phyloP scores from a whole-genome alignment of 30 jellyfish, hydroid and myxozoan genomes.

The Turritopsis dohrnii region DNA sequence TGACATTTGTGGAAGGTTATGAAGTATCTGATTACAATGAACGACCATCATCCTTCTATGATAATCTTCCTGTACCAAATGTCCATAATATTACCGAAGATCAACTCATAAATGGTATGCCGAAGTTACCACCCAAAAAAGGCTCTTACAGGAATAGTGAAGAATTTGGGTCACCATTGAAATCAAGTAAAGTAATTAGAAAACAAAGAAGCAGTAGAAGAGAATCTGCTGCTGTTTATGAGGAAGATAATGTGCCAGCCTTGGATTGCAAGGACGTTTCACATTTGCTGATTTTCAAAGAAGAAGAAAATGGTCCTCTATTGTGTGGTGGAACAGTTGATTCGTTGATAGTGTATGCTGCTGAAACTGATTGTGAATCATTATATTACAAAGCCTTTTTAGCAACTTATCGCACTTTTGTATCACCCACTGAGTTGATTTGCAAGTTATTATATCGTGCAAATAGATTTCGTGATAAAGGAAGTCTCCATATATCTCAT shows the following conservation, averaged over 20 bases:
- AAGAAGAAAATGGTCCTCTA: slow-evolving; percentile 77
- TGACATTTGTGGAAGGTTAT: slow-evolving; percentile 73
- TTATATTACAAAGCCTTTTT: slow-evolving; percentile 83
- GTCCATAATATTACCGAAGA: slow-evolving; percentile 79
- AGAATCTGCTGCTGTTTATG: slow-evolving; percentile 75
- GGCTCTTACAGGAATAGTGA: slow-evolving; percentile 44
- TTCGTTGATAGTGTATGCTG: slow-evolving; percentile 77
- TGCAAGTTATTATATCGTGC: slow-evolving; percentile 88
- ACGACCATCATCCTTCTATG: slow-evolving; percentile 89
- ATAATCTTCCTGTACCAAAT: slow-evolving; percentile 87
- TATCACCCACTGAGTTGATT: slow-evolving; percentile 77
- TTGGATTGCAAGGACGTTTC: slow-evolving; percentile 82
- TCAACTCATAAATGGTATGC: slow-evolving; percentile 67
- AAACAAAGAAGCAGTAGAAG: slow-evolving; percentile 51
- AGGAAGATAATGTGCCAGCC: slow-evolving; percentile 93
- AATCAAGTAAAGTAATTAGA: slow-evolving; percentile 41
- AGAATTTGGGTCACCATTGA: slow-evolving; percentile 30
- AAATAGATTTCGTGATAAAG: slow-evolving; percentile 82
- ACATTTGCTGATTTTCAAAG: slow-evolving; percentile 60
- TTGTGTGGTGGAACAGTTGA: slow-evolving; percentile 94
- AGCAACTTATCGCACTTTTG: slow-evolving; percentile 92
- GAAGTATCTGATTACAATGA: slow-evolving; percentile 62
- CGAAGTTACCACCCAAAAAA: slow-evolving; percentile 87
- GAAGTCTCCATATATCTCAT: slow-evolving; percentile 48
- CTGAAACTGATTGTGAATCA: slow-evolving; percentile 47